Evolutionary conservation across 2,888 invertebrate species (phyloP).

Genomic region (Pterobdella sp.): DNA sequence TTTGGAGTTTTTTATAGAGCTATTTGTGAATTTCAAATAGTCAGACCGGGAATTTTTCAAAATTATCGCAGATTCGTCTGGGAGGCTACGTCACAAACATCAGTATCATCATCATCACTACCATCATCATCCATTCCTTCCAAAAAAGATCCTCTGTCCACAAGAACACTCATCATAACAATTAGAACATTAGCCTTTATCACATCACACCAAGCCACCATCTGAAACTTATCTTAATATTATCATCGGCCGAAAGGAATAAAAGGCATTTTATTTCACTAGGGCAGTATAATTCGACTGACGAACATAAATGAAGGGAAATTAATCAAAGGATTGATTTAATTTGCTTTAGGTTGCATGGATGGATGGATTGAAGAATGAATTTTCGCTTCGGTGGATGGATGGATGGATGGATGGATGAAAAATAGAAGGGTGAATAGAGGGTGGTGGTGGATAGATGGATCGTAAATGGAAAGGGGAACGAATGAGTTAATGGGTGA

Average conservation of each 20-base stretch:
- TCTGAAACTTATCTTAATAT: not conserved
- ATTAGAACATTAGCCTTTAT: not conserved
- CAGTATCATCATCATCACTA: conserved; percentile 9
- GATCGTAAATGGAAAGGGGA: not conserved
- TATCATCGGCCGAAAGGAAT: not conserved
- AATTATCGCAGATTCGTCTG: too few species aligned
- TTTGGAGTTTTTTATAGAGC: too few species aligned
- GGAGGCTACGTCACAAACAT: not conserved
- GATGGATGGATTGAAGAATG: conserved; percentile 1
- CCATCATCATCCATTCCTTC: conserved; percentile 3
- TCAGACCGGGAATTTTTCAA: too few species aligned
- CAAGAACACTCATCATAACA: not conserved
- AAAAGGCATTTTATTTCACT: not conserved
- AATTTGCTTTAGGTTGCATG: not conserved
- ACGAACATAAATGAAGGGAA: not conserved
- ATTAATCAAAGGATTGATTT: conserved; percentile 7
- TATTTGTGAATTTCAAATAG: too few species aligned
- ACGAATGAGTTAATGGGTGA: not conserved
- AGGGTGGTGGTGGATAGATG: not conserved
- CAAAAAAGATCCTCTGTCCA: too few species aligned
- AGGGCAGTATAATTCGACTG: not conserved
- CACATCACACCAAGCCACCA: too few species aligned
- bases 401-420: conserved; percentile 7
- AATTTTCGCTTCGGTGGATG: not conserved
- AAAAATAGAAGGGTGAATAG: not conserved